Conservation (phyloP, 2,113 vertebrate species). For the Prunella fulvescens region DNA sequence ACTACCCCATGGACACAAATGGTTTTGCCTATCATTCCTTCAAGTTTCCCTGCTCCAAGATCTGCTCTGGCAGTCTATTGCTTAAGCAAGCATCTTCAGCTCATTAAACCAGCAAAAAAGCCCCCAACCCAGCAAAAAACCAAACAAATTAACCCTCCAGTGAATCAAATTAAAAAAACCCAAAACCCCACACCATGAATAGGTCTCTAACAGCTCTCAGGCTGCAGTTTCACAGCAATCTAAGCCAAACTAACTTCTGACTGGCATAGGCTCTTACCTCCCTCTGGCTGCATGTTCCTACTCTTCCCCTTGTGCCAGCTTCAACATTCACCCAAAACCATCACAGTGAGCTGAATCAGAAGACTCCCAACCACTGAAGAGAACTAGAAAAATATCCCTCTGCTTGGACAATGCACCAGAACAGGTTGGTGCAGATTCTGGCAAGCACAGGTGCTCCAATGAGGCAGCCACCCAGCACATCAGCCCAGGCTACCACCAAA, state of each 20-base stretch:
- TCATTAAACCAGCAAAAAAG: neutral
- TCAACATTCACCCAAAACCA: neutral
- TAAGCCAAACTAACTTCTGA: neutral
- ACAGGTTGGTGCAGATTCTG: constrained; percentile 11
- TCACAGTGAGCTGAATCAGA: neutral
- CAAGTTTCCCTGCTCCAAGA: neutral
- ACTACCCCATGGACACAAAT: neutral
- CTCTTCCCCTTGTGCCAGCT: neutral
- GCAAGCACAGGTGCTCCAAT: neutral
- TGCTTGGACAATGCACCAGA: neutral
- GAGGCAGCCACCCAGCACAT: neutral
- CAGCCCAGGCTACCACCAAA: neutral
- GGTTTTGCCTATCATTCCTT: neutral
- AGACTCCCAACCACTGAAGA: neutral
- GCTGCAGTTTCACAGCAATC: neutral
- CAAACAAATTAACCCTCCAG: neutral
- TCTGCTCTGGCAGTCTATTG: neutral
- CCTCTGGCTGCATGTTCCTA: neutral
- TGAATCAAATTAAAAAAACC: neutral
- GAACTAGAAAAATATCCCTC: neutral
- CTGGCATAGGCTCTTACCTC: neutral
- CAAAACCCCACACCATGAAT: neutral
- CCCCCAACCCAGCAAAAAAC: neutral
- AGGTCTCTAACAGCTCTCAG: neutral
- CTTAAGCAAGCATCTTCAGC: neutral